A percentile compares a stretch with the other conserved stretches of the same genome.
These are phyloP conservation scores for Dermochelys coriacea DNA, from an alignment of 2,797 vertebrate species.

Conservation along the genomic window DNA sequence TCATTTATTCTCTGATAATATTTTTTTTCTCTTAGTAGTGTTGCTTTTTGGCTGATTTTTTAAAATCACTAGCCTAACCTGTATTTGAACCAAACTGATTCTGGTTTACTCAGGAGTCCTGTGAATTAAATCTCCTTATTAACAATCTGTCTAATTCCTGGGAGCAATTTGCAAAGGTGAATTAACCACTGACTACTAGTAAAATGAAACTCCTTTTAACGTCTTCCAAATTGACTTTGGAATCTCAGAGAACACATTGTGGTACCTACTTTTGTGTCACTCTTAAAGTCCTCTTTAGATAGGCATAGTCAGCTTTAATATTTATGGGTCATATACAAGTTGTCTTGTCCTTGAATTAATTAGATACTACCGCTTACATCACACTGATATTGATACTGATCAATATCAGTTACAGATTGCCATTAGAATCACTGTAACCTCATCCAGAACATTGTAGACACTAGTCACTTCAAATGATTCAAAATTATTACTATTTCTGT, in stretches of 20 bases:
- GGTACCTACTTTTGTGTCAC: background rate
- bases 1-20: background rate
- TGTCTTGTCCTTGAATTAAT: slow-evolving; percentile 32
- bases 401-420: background rate
- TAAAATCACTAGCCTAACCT: background rate
- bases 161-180: slow-evolving; percentile 9
- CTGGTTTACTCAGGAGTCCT: slow-evolving; percentile 18
- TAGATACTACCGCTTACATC: background rate
- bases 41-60: background rate
- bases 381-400: background rate
- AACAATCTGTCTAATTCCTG: background rate
- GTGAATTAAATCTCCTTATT: background rate
- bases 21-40: background rate
- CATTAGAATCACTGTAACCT: background rate
- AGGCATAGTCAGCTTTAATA: background rate
- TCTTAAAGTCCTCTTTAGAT: slow-evolving; percentile 4
- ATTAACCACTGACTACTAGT: background rate
- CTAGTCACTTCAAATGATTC: background rate
- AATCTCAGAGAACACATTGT: background rate
- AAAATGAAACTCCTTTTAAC: background rate
- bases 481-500: background rate
- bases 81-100: background rate
- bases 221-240: slow-evolving; percentile 13
- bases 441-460: background rate
- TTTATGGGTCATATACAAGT: background rate